phyloP scores from a whole-genome alignment of 2,113 vertebrate species.

The Sorex araneus region DNA sequence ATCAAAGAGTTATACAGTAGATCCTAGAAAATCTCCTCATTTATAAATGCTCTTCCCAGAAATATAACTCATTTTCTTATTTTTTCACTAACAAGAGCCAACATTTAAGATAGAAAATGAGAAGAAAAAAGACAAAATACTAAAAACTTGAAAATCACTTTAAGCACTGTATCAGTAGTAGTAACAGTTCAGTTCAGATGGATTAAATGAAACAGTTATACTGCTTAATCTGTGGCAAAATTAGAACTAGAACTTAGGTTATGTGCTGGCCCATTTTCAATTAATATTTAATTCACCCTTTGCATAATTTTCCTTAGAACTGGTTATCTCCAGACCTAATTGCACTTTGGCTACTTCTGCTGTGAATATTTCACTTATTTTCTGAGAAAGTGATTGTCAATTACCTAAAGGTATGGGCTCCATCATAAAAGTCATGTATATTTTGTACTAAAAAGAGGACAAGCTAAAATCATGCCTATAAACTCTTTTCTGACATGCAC shows the following conservation, averaged over 20 bases:
- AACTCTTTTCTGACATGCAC: constrained; percentile 37
- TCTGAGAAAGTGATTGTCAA: not conserved
- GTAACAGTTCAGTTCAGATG: not conserved
- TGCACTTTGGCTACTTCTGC: constrained; percentile 20
- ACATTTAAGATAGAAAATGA: constrained; percentile 59
- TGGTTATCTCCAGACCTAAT: not conserved
- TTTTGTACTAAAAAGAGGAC: not conserved
- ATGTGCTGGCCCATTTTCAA: not conserved
- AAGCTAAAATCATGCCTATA: not conserved
- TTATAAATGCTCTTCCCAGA: constrained; percentile 42
- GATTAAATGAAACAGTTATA: constrained; percentile 18
- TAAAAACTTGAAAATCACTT: not conserved
- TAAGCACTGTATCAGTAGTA: not conserved
- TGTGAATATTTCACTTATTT: constrained; percentile 24
- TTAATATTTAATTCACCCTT: constrained; percentile 46
- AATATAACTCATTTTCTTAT: constrained; percentile 53
- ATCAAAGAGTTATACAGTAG: constrained; percentile 20
- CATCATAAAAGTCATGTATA: constrained; percentile 4
- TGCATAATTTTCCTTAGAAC: constrained; percentile 53
- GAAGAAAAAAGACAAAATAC: constrained; percentile 49
- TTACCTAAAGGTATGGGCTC: constrained; percentile 14
- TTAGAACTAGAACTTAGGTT: constrained; percentile 32
- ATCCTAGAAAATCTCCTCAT: not conserved
- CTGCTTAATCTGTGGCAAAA: constrained; percentile 27
- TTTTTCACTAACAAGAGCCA: constrained; percentile 50